Evolutionary conservation across 2,888 invertebrate genomes (phyloP).

Genomic region (Pogonocherus hispidulus): DNA sequence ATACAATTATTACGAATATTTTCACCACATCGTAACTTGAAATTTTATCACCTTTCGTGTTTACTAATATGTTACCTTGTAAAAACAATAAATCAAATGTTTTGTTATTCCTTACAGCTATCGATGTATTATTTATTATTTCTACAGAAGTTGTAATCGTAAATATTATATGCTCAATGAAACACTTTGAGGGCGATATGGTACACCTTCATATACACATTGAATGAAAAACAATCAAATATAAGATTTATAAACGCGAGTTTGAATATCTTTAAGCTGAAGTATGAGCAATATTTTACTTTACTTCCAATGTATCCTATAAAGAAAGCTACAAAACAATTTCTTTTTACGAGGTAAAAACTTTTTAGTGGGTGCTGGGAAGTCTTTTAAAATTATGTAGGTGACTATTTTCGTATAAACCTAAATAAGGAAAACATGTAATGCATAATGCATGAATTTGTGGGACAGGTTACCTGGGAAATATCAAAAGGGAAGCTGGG

Average conservation of each 20-base stretch:
- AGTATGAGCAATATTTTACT: not conserved
- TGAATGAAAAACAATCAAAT: not conserved
- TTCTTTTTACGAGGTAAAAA: constrained; percentile 52
- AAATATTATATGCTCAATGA: constrained; percentile 1
- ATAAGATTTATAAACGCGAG: not conserved
- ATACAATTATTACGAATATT: not conserved
- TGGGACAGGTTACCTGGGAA: constrained; percentile 62
- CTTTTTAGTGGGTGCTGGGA: constrained; percentile 43
- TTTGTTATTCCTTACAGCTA: not conserved
- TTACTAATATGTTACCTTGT: not conserved
- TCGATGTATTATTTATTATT: not conserved
- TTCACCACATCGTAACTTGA: not conserved
- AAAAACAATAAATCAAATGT: constrained; percentile 4
- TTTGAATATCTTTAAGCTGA: not conserved
- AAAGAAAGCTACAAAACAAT: constrained; percentile 5
- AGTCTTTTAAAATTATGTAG: constrained; percentile 64
- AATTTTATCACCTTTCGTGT: not conserved
- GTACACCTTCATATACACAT: not conserved
- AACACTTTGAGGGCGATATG: not conserved
- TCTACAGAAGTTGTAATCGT: not conserved
- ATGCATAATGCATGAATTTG: constrained; percentile 68
- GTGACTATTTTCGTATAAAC: constrained; percentile 66
- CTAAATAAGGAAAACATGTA: constrained; percentile 68
- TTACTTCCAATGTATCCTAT: not conserved
- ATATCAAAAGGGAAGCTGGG: constrained; percentile 44